A percentile compares a stretch with the other conserved stretches of the same genome.
These are phyloP conservation scores for Hemaris fuciformis DNA, from an alignment of 2,888 invertebrate genomes.

Conservation along the genomic window DNA sequence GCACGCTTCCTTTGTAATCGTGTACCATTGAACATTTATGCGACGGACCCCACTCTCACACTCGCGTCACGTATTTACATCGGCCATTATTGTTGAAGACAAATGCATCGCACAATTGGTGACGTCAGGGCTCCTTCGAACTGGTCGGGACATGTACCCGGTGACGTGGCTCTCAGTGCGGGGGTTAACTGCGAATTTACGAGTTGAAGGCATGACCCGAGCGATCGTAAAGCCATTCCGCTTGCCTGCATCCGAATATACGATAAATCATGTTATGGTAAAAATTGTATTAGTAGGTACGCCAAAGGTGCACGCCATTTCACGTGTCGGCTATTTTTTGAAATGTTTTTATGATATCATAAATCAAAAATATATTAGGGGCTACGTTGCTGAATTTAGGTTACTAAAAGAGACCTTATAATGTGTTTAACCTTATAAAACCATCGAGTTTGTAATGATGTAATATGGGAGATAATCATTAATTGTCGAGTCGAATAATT, in stretches of 20 bases:
- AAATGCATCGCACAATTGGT: conserved; percentile 40
- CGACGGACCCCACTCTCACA: conserved; percentile 31
- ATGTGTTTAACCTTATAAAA: too few relatives aligned
- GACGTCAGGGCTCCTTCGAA: conserved; percentile 34
- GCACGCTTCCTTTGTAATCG: conserved; percentile 30
- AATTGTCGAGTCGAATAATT: not conserved
- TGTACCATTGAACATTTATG: conserved; percentile 27
- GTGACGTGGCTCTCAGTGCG: conserved; percentile 32
- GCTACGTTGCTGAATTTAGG: not conserved
- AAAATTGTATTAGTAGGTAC: conserved; percentile 2
- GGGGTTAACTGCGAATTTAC: conserved; percentile 59
- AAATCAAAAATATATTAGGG: not conserved
- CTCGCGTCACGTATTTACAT: conserved; percentile 42
- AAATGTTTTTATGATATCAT: not conserved
- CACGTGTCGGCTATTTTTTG: not conserved
- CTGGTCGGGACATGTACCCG: conserved; percentile 60
- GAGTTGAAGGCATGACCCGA: conserved; percentile 39
- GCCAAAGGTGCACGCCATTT: not conserved
- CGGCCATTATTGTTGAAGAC: conserved; percentile 32
- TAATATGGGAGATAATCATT: not conserved
- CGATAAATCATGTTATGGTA: conserved; percentile 38
- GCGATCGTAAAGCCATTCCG: conserved; percentile 52
- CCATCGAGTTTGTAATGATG: not conserved
- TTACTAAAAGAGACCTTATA: not conserved
- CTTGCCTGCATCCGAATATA: conserved; percentile 51